Evolutionary conservation across 2,888 invertebrate genomes (phyloP).

Genomic region (Drosophila falleni): DNA sequence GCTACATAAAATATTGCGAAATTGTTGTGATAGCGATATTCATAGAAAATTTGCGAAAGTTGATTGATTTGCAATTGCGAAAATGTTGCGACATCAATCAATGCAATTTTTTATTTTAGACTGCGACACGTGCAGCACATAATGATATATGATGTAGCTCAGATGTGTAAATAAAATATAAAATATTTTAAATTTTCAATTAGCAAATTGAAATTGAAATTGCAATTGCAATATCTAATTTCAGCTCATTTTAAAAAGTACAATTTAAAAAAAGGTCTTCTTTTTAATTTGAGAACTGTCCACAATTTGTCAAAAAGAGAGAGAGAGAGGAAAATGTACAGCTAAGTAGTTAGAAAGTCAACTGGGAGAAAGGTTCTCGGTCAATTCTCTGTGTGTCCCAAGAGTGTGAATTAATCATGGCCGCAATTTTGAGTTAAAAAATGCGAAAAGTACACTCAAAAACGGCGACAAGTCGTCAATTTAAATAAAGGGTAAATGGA

Average conservation of each 20-base stretch:
- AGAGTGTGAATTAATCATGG: constrained; percentile 73
- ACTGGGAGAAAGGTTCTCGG: constrained; percentile 29
- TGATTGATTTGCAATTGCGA: constrained; percentile 70
- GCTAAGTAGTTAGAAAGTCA: constrained; percentile 38
- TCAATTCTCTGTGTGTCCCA: constrained; percentile 25
- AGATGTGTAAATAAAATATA: constrained; percentile 50
- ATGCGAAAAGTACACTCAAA: constrained; percentile 78
- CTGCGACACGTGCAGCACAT: constrained; percentile 54
- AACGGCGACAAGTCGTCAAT: constrained; percentile 62
- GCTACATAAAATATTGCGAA: constrained; percentile 13
- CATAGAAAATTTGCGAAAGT: constrained; percentile 22
- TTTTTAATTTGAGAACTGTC: constrained; percentile 28
- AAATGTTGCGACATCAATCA: constrained; percentile 56
- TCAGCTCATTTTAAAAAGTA: constrained; percentile 20
- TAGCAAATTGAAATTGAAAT: constrained; percentile 44
- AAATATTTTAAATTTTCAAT: constrained; percentile 50
- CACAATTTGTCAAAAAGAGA: constrained; percentile 65
- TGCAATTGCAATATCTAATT: constrained; percentile 32
- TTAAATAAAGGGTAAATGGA: constrained; percentile 55
- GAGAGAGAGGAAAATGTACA: background rate
- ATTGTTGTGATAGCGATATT: constrained; percentile 4
- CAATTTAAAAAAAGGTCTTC: constrained; percentile 16
- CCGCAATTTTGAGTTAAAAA: constrained; percentile 74
- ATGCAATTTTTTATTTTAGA: constrained; percentile 43
- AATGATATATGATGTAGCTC: constrained; percentile 65